Evolutionary conservation across 2,888 invertebrate species (phyloP), one percentile per base, ranked within the genome.

Genomic region (Sisyra nigra): DNA sequence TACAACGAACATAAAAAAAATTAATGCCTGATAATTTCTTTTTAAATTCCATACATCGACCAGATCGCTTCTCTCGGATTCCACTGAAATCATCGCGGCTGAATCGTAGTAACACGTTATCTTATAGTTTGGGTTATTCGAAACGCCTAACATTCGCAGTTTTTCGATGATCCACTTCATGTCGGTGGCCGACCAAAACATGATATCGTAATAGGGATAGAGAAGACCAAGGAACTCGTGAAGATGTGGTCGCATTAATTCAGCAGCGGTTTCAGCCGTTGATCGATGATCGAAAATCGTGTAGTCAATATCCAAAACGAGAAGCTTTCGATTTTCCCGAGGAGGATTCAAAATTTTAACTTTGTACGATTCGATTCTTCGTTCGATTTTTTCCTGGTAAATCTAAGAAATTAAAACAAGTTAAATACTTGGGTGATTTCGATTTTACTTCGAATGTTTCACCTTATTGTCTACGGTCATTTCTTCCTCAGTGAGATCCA

Each of bases 141-240:
- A 71, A 0, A 96, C 92, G 0, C 93, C 93, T 0, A 97, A 67
- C 36, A 94, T 65, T 46, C 83, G 78, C 93, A 97, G 93, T 63
- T 96, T 96, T 55, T 93, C 92, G 53, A 93, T 87, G 36, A 97
- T 94, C 94, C 94, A 96, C 55, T 89, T 92, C 93, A 96, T 94
- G 47, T 87, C 86, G 0, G 96, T 96, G 0, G 96, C 96, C 3
- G 96, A 96, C 96, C 96, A 97, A 50, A 97, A 94, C 1, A 89
- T 93, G 50, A 96, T 94, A 55, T 96, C 96, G 54, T 94, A 96
- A 62, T 91, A 70, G 57, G 79, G 75, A 55, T 92, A 92, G 0
- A 89, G 86, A 1, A 79, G 71, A 1, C 82, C 80, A 1, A 96
- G 68, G 62, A 96, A 96, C 60, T 96, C 94, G 58, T 97, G 96